Percentiles rank a stretch among this genome's conserved stretches.
These are phyloP conservation scores for Craterocephalus amniculus DNA, from an alignment of 2,797 vertebrate species.

Conservation along the genomic window DNA sequence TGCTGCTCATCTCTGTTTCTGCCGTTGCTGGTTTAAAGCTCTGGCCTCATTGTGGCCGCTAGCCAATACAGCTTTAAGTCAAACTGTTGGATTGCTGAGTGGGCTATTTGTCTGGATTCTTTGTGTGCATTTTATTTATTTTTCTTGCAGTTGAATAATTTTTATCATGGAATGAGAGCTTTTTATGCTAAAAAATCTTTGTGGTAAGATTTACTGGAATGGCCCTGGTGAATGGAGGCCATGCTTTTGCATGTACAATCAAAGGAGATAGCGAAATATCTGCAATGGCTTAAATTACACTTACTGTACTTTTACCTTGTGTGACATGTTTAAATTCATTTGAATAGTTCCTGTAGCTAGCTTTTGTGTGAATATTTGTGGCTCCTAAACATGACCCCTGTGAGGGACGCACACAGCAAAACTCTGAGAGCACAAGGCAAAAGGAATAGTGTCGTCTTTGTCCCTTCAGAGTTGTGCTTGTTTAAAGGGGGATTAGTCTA, in stretches of 20 bases:
- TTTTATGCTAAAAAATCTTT: constrained; percentile 37
- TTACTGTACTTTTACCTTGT: constrained; percentile 18
- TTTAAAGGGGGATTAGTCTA: constrained; percentile 63
- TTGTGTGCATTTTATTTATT: constrained; percentile 14
- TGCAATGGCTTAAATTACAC: constrained; percentile 11
- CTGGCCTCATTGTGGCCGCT: constrained; percentile 15
- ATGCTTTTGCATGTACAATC: constrained; percentile 9
- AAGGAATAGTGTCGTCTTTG: constrained; percentile 75
- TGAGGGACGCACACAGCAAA: constrained; percentile 33
- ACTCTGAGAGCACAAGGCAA: constrained; percentile 26
- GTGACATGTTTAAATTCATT: constrained; percentile 16
- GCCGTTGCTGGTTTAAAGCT: constrained; percentile 11
- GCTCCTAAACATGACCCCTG: constrained; percentile 49
- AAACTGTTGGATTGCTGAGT: constrained; percentile 23
- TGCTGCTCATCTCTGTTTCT: constrained; percentile 17
- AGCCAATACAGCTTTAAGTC: constrained; percentile 12
- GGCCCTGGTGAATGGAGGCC: constrained; percentile 27
- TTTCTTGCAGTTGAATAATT: constrained; percentile 23
- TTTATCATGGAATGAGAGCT: constrained; percentile 32
- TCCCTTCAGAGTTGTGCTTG: constrained; percentile 74
- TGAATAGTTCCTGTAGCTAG: constrained; percentile 16
- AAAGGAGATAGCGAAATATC: constrained; percentile 8
- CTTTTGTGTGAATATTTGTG: constrained; percentile 46
- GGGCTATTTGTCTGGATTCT: constrained; percentile 20
- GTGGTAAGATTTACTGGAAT: constrained; percentile 38